Percentiles rank a stretch among this genome's conserved stretches.
These are phyloP conservation scores for Enteromius anoplus DNA, from an alignment of 2,797 vertebrate species.

Conservation along the genomic window DNA sequence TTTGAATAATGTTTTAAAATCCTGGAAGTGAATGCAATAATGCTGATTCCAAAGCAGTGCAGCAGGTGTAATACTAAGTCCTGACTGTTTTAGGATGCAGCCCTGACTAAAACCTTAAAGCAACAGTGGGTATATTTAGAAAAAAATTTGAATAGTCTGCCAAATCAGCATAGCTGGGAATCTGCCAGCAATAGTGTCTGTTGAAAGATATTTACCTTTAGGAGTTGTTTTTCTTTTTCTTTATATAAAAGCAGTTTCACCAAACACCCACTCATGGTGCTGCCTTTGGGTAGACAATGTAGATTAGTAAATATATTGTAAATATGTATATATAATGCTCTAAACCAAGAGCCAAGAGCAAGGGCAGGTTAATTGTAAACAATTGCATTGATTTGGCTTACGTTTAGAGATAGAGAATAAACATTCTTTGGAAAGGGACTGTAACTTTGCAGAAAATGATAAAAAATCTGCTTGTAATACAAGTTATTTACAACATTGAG, in stretches of 20 bases:
- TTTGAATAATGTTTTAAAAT: not conserved
- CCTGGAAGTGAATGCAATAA: not conserved
- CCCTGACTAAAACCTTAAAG: not conserved
- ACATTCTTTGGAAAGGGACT: not conserved
- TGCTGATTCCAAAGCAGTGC: not conserved
- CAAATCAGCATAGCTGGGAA: slow-evolving; percentile 20
- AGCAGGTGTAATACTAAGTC: not conserved
- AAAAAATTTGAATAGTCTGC: slow-evolving; percentile 33
- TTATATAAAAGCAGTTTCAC: slow-evolving; percentile 5
- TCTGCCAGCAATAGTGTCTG: slow-evolving; percentile 8
- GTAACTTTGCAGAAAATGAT: not conserved
- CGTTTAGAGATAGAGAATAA: not conserved
- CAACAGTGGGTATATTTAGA: slow-evolving; percentile 33
- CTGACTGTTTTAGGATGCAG: not conserved
- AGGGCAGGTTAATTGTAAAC: not conserved
- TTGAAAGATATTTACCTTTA: slow-evolving; percentile 7
- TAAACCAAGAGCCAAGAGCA: not conserved
- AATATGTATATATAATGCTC: not conserved
- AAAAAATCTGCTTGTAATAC: not conserved
- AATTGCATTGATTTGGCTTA: not conserved
- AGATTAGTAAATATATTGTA: not conserved
- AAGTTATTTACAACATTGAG: not conserved
- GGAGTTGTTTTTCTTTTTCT: not conserved
- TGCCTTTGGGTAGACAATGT: not conserved
- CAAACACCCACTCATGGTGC: not conserved